Percentiles rank a stretch among this genome's conserved stretches.
Conservation (phyloP, 2,888 invertebrate species). For the Erebia epiphron region DNA sequence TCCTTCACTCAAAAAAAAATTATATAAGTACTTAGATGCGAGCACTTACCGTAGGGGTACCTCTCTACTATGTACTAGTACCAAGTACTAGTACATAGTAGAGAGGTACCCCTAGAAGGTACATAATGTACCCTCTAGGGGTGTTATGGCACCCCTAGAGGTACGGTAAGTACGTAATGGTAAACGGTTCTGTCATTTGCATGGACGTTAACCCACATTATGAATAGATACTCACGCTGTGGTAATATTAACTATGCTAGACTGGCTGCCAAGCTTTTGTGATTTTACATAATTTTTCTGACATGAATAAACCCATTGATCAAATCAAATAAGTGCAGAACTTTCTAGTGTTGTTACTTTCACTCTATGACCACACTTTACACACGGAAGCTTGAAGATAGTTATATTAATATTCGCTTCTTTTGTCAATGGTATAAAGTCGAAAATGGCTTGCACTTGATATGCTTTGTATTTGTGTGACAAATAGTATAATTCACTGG, state of each 20-base stretch:
- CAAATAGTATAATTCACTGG: not conserved
- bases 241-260: not conserved
- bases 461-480: not conserved
- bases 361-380: not conserved
- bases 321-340: not conserved
- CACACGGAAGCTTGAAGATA: not conserved
- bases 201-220: too few relatives aligned
- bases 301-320: not conserved
- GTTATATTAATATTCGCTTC: not conserved
- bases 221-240: too few relatives aligned
- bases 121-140: too few relatives aligned
- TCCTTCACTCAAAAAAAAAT: too few relatives aligned
- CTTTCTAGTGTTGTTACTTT: conserved; percentile 10
- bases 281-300: not conserved
- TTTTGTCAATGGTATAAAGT: not conserved
- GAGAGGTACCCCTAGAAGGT: too few relatives aligned
- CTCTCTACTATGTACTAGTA: too few relatives aligned
- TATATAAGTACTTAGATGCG: too few relatives aligned
- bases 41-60: too few relatives aligned
- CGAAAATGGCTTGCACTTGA: not conserved
- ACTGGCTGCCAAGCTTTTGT: not conserved
- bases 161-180: too few relatives aligned
- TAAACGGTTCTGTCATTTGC: too few relatives aligned
- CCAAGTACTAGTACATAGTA: too few relatives aligned
- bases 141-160: too few relatives aligned